A percentile compares a stretch with the other conserved stretches of the same genome.
Evolutionary conservation across 1,140 invertebrate species (phyloP).

Genomic region (Rhysida immarginata): DNA sequence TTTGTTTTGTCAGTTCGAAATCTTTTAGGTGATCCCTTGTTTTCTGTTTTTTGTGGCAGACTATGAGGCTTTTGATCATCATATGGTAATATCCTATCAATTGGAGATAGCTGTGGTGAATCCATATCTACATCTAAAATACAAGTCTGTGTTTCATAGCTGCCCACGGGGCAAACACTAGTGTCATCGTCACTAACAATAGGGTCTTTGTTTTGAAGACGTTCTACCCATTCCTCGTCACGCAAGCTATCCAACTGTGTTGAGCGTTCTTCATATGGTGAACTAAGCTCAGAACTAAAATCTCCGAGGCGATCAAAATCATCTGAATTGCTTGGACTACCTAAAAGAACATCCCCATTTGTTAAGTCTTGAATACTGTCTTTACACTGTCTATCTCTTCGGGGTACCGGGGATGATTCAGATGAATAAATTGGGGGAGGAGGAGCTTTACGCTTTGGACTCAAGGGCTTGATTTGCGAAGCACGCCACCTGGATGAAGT

Average conservation of each 20-base stretch:
- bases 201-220: background rate
- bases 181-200: slow-evolving; percentile 1
- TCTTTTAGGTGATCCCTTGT: background rate
- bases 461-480: background rate
- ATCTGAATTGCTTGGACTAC: background rate
- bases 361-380: background rate
- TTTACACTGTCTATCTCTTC: background rate
- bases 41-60: background rate
- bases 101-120: background rate
- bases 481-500: slow-evolving; percentile 16
- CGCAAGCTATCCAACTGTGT: slow-evolving; percentile 4
- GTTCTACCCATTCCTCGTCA: slow-evolving; percentile 5
- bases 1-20: background rate
- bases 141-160: slow-evolving; percentile 1
- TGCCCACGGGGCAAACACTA: slow-evolving; percentile 1
- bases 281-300: slow-evolving; percentile 3
- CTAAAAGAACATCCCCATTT: background rate
- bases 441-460: background rate
- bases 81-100: background rate
- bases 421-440: background rate
- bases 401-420: background rate
- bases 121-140: background rate
- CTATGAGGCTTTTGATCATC: background rate
- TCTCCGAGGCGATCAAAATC: background rate
- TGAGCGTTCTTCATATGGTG: slow-evolving; percentile 3